A percentile compares a stretch with the other conserved stretches of the same genome.
Conservation (phyloP, 2,797 vertebrate species). For the Xiphorhynchus erythropygius region DNA sequence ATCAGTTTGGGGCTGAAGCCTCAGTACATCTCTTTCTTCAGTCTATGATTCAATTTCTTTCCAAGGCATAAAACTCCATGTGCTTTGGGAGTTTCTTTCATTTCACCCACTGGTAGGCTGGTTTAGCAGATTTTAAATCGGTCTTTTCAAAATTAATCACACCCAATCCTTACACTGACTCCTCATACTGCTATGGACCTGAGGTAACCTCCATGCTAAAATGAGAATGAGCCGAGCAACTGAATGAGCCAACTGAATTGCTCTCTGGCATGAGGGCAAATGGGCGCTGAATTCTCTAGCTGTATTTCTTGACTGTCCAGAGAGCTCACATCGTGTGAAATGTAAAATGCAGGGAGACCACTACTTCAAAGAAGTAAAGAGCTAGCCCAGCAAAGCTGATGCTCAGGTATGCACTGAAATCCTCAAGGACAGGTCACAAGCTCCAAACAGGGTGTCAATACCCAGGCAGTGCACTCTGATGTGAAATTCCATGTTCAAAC, state of each 20-base stretch:
- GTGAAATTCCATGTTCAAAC: not conserved
- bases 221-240: not conserved
- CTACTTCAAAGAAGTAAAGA: not conserved
- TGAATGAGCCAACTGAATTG: not conserved
- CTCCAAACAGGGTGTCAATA: not conserved
- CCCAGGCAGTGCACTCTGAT: rapidly evolving
- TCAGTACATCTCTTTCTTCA: not conserved
- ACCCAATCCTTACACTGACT: not conserved
- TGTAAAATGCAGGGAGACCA: not conserved
- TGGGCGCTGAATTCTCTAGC: not conserved
- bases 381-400: not conserved
- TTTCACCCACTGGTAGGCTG: not conserved
- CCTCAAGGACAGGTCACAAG: not conserved
- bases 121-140: not conserved
- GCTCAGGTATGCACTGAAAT: not conserved
- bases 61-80: not conserved
- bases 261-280: not conserved
- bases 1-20: not conserved
- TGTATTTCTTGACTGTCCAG: not conserved
- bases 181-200: not conserved
- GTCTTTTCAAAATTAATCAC: not conserved
- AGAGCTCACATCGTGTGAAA: not conserved
- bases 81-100: not conserved
- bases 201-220: not conserved
- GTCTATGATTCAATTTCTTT: not conserved